Evolutionary conservation across 2,888 invertebrate genomes (phyloP).

Genomic region (Apodemia hepburni): DNA sequence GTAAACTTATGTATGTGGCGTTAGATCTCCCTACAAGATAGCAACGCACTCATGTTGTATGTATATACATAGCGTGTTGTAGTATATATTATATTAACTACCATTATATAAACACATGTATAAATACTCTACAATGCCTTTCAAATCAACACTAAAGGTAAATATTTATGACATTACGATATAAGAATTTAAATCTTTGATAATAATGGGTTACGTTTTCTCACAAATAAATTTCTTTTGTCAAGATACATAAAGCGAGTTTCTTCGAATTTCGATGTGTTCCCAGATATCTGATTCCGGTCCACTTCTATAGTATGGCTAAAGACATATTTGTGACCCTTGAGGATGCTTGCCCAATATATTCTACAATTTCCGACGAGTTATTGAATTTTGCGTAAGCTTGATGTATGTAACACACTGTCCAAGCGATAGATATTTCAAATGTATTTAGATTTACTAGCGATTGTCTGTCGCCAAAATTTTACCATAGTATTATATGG

Average conservation of each 20-base stretch:
- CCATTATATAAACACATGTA: too few relatives aligned
- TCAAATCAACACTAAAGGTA: too few relatives aligned
- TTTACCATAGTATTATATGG: too few relatives aligned
- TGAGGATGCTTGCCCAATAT: conserved; percentile 26
- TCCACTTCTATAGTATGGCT: conserved; percentile 23
- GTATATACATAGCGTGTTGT: too few relatives aligned
- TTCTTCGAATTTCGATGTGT: conserved; percentile 20
- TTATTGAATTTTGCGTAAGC: conserved; percentile 34
- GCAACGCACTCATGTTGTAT: too few relatives aligned
- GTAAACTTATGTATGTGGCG: too few relatives aligned
- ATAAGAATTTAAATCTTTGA: not conserved
- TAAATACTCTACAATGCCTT: too few relatives aligned
- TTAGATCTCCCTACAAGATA: too few relatives aligned
- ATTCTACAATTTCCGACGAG: conserved; percentile 32
- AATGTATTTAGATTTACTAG: too few relatives aligned
- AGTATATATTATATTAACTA: too few relatives aligned
- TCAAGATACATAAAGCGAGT: not conserved
- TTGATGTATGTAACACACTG: conserved; percentile 19
- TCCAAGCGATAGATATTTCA: not conserved
- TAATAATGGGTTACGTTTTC: not conserved
- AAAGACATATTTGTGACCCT: conserved; percentile 30
- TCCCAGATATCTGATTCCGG: conserved; percentile 18
- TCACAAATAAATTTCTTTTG: not conserved
- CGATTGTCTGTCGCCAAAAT: too few relatives aligned
- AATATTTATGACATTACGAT: too few relatives aligned